Conservation (phyloP, 2,113 vertebrate genomes). For the Danionella cerebrum region DNA sequence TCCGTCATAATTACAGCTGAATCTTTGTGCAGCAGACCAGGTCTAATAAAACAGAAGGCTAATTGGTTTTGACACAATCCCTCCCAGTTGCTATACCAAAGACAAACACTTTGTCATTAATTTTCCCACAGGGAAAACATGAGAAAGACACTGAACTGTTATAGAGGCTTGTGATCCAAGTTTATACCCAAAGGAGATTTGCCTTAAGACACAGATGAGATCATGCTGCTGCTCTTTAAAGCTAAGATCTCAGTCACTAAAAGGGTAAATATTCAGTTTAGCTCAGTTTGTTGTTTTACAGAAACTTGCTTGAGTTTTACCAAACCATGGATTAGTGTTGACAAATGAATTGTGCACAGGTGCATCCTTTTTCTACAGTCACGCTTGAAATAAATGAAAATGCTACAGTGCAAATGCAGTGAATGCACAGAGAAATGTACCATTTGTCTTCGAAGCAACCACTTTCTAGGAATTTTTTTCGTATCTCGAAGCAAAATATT, state of each 20-base stretch:
- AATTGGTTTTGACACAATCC: conserved; percentile 55
- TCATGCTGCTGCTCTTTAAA: neutral
- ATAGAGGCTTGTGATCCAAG: neutral
- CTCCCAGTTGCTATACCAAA: conserved; percentile 48
- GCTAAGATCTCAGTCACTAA: neutral
- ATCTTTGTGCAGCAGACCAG: conserved; percentile 60
- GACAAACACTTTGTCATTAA: conserved; percentile 47
- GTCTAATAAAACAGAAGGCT: conserved; percentile 60
- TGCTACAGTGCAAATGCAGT: too few relatives aligned
- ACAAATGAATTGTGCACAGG: too few relatives aligned
- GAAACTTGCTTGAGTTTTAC: too few relatives aligned
- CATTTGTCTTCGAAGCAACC: too few relatives aligned
- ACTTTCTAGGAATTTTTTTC: too few relatives aligned
- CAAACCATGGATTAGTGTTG: too few relatives aligned
- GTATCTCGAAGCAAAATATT: too few relatives aligned
- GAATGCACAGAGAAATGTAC: too few relatives aligned
- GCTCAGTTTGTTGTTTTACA: too few relatives aligned
- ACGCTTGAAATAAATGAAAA: too few relatives aligned
- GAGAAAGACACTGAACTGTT: conserved; percentile 35
- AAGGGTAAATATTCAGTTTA: too few relatives aligned
- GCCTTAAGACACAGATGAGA: neutral
- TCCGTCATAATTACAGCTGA: conserved; percentile 51
- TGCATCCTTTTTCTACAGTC: too few relatives aligned
- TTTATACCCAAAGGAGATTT: neutral
- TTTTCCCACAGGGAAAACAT: conserved; percentile 29